Evolutionary conservation across 2,888 invertebrate genomes (phyloP), one percentile per base, ranked within the genome.

Genomic region (Pollenia angustigena): DNA sequence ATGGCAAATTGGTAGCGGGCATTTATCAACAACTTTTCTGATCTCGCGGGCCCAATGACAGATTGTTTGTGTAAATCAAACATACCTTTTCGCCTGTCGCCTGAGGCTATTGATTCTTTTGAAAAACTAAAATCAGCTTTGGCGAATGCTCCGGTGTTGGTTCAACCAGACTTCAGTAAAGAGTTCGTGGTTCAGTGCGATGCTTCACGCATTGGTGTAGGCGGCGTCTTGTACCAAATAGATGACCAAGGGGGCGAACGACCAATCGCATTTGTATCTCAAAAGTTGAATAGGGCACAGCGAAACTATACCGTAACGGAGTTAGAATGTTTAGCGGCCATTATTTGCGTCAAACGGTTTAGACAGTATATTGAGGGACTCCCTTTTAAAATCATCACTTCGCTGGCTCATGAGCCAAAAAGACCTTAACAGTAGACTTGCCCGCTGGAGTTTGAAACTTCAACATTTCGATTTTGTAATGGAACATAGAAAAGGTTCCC

Each of bases 401-500:
- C 23, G 71, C 7, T 71, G 52, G 66, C 46, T 66, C 32, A 4
- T 32, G 32, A 32, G 4, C 32, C 32, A 32, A 32, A 32, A 32
- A 4, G 32, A 32, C 32, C 18, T 18, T 3, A 52, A 40, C 44
- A 56, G 69, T 50, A 62, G 46, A 12, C 48, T 48, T 9, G 16
- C 52, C 10, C 52, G 16, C n/a, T 52, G 52, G 52, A 52, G 16
- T 10, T 16, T 52, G 14, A 44, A 68, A 56, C 56, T 68, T 2
- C 68, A 78, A 58, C 52, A 66, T 1, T 68, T 68, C n/a, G n/a
- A 56, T 48, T 66, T 66, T 42, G 11, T 32, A 12, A 78, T 78
- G 11, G 78, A 78, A 42, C 68, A 78, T 16, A 44, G 78, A 0
- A 78, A 78, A 48, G 78, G 78, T 1, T 48, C 66, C 56, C 10